Evolutionary conservation across 1,140 invertebrate genomes (phyloP), one percentile per base, ranked within the genome.

Genomic region (Linepithema humile): DNA sequence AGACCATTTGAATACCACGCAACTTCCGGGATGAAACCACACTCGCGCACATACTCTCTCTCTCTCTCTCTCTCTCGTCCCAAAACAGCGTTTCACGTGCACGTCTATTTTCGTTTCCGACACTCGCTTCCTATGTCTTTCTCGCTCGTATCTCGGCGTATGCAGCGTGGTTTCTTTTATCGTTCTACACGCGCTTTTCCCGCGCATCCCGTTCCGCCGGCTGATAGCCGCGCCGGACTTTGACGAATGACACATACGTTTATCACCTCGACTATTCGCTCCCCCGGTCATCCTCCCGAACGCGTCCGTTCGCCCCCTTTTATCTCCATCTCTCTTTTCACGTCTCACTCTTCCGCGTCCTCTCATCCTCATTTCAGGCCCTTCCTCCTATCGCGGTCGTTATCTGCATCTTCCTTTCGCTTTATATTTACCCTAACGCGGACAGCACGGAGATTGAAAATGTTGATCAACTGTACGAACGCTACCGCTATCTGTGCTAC

Each of bases 201-300:
- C 7, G 77, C 17, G 12, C 53, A 35, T 80, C 32, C 62, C 9
- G 60, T 64, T 53, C 26, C 29, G 35, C 17, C 74, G 23, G 3
- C 43, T 57, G 86, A 88, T 87, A 80, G 50, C 26, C 80, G 43
- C 6, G 45, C 15, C n/a, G 26, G 60, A 70, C 82, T 88, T 80
- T 88, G 86, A 87, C 80, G 73, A 77, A 87, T 80, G 67, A 23
- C 82, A 62, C 20, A 32, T 84, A 29, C 29, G 53, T 75, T 85
- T 87, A 72, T 74, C 69, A 48, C 29, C 69, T 60, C 62, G 40
- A 26, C 29, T 62, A 35, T 20, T 10, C 32, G 38, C n/a, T 50
- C n/a, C 10, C 57, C 35, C 57, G 17, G 35, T 64, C 73, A 75
- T 75, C 32, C 75, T 12, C 2, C 20, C 10, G 17, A 5, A 64